Conservation (phyloP, 2,888 invertebrate species). For the Arrhopalites spinosus region DNA sequence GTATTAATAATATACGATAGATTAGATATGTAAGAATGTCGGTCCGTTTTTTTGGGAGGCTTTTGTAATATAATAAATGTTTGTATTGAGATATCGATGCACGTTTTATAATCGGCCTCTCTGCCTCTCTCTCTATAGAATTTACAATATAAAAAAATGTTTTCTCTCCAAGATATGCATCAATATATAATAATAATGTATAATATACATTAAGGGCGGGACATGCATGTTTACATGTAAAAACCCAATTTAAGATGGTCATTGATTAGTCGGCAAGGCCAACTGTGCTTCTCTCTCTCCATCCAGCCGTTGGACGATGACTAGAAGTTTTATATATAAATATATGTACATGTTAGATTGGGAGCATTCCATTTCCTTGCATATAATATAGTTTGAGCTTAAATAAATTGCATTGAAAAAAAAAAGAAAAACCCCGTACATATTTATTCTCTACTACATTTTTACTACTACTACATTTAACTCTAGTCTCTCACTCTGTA, state of each 20-base stretch:
- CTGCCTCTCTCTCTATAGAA: not conserved
- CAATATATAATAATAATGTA: not conserved
- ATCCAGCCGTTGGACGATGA: not conserved
- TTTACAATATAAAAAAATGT: not conserved
- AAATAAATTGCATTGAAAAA: too few species aligned
- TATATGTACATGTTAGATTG: too few species aligned
- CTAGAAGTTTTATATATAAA: too few species aligned
- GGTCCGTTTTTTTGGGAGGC: too few species aligned
- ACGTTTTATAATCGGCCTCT: too few species aligned
- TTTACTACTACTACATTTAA: not conserved
- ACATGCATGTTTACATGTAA: slow-evolving; percentile 8
- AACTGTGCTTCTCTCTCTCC: not conserved
- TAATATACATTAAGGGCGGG: slow-evolving; percentile 1
- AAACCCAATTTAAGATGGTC: slow-evolving; percentile 11
- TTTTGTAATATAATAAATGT: too few species aligned
- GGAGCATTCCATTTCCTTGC: too few species aligned
- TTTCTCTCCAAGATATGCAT: not conserved
- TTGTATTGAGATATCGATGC: too few species aligned
- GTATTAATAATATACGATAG: too few species aligned
- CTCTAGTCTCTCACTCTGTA: not conserved
- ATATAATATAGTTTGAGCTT: too few species aligned
- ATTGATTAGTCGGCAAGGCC: slow-evolving; percentile 15
- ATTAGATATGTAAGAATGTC: too few species aligned
- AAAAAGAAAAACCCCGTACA: not conserved
- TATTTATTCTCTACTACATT: not conserved